phyloP scores from a whole-genome alignment of 2,113 vertebrate genomes.

The Pteropus alecto region DNA sequence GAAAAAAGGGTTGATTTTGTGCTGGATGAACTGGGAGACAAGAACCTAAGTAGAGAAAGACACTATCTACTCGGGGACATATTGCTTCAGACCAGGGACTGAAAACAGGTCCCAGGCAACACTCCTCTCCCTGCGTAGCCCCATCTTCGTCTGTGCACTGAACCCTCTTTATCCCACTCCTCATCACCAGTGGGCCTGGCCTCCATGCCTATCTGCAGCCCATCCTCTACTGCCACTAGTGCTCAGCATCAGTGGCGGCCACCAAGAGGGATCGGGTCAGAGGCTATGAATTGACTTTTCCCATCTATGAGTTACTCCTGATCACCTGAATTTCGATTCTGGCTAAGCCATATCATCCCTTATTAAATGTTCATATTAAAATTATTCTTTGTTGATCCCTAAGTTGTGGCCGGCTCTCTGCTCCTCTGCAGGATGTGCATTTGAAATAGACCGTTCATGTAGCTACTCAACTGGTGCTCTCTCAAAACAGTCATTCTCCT shows the following conservation, averaged over 20 bases:
- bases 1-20: background rate
- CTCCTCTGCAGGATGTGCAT: background rate
- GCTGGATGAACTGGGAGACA: background rate
- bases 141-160: background rate
- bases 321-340: background rate
- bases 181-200: background rate
- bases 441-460: background rate
- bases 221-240: background rate
- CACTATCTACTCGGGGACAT: background rate
- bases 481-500: background rate
- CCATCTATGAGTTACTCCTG: background rate
- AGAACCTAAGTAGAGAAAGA: background rate
- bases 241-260: accelerated
- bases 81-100: background rate
- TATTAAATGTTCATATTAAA: background rate
- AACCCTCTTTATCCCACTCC: background rate
- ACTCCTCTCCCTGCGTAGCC: background rate
- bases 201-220: accelerated
- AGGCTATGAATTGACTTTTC: background rate
- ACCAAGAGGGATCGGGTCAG: background rate
- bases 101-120: background rate
- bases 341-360: background rate
- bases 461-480: background rate
- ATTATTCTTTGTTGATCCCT: background rate
- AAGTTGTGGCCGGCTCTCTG: background rate